Evolutionary conservation across 2,888 invertebrate genomes (phyloP), one percentile per base, ranked within the genome.

Genomic region (Pachycephus smyrnensis): DNA sequence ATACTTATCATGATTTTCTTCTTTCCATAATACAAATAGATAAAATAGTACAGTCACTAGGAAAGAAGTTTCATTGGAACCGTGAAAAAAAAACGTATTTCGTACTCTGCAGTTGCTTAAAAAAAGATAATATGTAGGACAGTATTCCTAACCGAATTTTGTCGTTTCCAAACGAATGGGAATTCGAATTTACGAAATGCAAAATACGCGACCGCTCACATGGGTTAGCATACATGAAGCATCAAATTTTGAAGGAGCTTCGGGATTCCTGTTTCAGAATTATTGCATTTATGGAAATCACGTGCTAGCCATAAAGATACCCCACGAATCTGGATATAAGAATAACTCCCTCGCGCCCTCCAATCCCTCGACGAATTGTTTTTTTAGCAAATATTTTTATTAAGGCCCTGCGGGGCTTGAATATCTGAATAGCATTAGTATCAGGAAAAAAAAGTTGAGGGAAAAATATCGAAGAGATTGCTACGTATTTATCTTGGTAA

Each of bases 371-470:
- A 78, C 80, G 79, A 81, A 80, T 84, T 90, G 89, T 89, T 90
- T 87, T 90, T 89, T 89, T 85, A 86, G 83, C 82, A 88, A 90
- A 90, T 90, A 90, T 90, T 90, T 90, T 90, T 88, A 87, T 87
- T 87, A 82, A 85, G 86, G 83, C 86, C 86, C 84, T 82, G 80
- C 82, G 81, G 84, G 55, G 85, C 84, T 88, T 87, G 89, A 89
- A 90, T 90, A 90, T 89, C 87, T 89, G 88, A 89, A 90, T 89
- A 89, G 84, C 87, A 86, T 88, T 86, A 79, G 83, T 81, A 68
- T 69, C 81, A 69, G 73, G 73, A n/a, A 69, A 68, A 55, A 75
- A 71, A 37, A 32, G 73, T 76, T 69, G 71, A 75, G 68, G 79
- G 68, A 76, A 79, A 78, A 79, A 76, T 79, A 79, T 79, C 79